Evolutionary conservation across 2,888 invertebrate genomes (phyloP).

Genomic region (Sinodicranocentrus sp.): DNA sequence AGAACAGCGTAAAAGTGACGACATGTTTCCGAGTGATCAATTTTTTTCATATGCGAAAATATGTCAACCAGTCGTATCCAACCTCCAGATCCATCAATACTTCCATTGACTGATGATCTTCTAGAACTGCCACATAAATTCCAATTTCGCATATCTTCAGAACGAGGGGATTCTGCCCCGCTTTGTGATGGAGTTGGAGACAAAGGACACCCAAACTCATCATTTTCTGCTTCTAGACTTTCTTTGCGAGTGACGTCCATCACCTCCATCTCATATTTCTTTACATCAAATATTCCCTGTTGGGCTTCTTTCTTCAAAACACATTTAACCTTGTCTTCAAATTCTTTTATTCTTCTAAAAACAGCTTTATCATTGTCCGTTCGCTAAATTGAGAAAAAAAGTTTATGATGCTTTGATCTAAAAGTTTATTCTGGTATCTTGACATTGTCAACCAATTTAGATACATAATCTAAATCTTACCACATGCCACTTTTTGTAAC

Average conservation of each 20-base stretch:
- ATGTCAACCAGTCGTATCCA: conserved; percentile 74
- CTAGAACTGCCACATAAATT: conserved; percentile 43
- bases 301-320: conserved; percentile 73
- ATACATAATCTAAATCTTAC: too few species aligned
- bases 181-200: conserved; percentile 35
- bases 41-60: conserved; percentile 75
- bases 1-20: conserved; percentile 75
- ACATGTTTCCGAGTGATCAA: conserved; percentile 74
- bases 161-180: conserved; percentile 16
- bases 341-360: conserved; percentile 71
- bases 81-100: conserved; percentile 50
- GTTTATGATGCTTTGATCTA: background rate
- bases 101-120: conserved; percentile 62
- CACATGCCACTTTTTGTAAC: conserved; percentile 56
- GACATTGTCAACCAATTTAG: too few species aligned
- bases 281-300: conserved; percentile 75
- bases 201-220: conserved; percentile 42
- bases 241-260: conserved; percentile 71
- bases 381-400: conserved; percentile 23
- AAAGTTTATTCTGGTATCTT: too few species aligned
- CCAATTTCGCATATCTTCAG: conserved; percentile 31
- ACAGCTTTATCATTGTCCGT: conserved; percentile 51
- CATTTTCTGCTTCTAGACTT: conserved; percentile 50
- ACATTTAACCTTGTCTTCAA: conserved; percentile 74
- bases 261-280: conserved; percentile 75